These are phyloP conservation scores for Anastatus disparis DNA, from an alignment of 1,140 invertebrate genomes.

Conservation along the genomic window DNA sequence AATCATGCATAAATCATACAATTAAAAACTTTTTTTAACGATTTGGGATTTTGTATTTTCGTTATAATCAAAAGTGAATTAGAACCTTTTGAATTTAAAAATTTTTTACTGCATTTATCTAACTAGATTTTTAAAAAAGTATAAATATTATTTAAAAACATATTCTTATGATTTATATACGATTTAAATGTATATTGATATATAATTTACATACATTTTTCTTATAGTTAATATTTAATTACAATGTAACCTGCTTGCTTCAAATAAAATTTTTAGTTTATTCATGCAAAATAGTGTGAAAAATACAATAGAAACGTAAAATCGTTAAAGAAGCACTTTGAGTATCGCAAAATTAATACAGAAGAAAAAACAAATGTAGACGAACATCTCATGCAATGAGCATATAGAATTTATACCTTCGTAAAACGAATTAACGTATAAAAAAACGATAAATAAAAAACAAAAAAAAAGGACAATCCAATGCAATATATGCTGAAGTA, in stretches of 20 bases:
- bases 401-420: neutral
- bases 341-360: conserved; percentile 10
- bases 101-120: neutral
- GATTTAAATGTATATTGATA: neutral
- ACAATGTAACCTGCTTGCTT: conserved; percentile 9
- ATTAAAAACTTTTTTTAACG: conserved; percentile 1
- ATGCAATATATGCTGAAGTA: conserved; percentile 3
- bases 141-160: neutral
- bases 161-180: neutral
- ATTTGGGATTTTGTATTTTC: too few relatives aligned
- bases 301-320: neutral
- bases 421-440: neutral
- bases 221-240: conserved; percentile 3
- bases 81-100: too few relatives aligned
- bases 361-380: conserved; percentile 2
- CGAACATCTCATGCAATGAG: neutral
- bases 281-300: neutral
- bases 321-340: conserved; percentile 6
- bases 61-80: too few relatives aligned
- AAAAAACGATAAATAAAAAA: conserved; percentile 12
- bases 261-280: neutral
- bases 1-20: conserved; percentile 8
- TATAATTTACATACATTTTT: conserved; percentile 19
- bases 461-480: conserved; percentile 9
- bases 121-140: conserved; percentile 1